Conservation (phyloP, 2,888 invertebrate genomes). For the Phengaris alcon region DNA sequence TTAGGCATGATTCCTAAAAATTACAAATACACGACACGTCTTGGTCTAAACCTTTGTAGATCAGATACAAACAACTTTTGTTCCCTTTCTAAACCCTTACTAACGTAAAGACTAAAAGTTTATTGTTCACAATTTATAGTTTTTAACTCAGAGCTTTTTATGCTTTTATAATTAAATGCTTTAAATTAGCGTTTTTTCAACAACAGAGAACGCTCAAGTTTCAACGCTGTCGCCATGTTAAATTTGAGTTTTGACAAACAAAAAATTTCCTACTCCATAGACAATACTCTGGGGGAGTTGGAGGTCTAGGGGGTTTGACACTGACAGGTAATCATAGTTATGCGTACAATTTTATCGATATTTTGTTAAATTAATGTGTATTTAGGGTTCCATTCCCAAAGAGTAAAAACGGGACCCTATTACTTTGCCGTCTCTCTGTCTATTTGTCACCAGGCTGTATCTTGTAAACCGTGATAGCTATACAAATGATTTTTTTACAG, state of each 20-base stretch:
- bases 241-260: neutral
- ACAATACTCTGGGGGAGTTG: neutral
- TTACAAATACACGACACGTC: neutral
- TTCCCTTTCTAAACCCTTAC: neutral
- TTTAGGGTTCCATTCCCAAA: neutral
- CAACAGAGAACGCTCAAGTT: neutral
- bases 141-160: neutral
- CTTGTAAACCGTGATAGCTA: too few relatives aligned
- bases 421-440: too few relatives aligned
- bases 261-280: neutral
- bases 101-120: neutral
- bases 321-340: neutral
- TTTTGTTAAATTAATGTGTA: neutral
- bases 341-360: neutral
- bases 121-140: neutral
- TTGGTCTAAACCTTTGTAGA: neutral
- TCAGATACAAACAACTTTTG: neutral
- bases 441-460: too few relatives aligned
- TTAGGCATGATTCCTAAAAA: constrained; percentile 58
- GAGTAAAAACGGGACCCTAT: too few relatives aligned
- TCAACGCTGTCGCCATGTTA: too few relatives aligned
- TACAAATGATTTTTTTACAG: too few relatives aligned
- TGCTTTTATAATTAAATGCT: neutral
- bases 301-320: neutral
- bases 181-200: neutral